A percentile compares a stretch with the other conserved stretches of the same genome.
Evolutionary conservation across 2,797 vertebrate species (phyloP).

Genomic region (Eulemur mongoz): DNA sequence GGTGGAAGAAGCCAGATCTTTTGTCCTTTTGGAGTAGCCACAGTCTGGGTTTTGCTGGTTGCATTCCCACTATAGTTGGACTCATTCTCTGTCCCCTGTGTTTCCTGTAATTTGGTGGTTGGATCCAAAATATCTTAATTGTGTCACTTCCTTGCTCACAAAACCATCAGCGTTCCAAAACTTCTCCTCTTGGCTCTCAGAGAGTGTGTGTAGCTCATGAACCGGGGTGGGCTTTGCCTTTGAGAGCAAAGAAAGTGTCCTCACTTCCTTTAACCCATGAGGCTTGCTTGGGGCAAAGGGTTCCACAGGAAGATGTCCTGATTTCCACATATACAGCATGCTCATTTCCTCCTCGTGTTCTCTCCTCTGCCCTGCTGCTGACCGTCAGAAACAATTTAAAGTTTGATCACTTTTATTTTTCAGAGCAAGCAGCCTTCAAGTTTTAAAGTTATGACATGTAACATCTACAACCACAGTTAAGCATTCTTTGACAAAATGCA

Average conservation of each 20-base stretch:
- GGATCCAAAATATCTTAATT: neutral
- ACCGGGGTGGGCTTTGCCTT: neutral
- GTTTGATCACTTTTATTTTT: conserved; percentile 33
- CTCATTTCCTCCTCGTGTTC: neutral
- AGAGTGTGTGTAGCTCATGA: neutral
- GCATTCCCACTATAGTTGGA: neutral
- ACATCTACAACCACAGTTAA: neutral
- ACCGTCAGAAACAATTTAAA: neutral
- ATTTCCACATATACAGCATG: neutral
- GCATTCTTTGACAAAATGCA: neutral
- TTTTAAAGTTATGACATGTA: neutral
- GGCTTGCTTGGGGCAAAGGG: neutral
- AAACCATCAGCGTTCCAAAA: neutral
- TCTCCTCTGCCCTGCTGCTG: neutral
- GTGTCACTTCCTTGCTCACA: neutral
- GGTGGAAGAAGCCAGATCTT: neutral
- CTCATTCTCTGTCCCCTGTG: neutral
- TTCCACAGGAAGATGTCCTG: neutral
- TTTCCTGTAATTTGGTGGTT: conserved; percentile 14
- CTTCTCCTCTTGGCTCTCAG: neutral
- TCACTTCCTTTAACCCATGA: neutral
- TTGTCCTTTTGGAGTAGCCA: neutral
- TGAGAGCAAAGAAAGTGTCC: neutral
- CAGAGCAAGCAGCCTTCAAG: neutral
- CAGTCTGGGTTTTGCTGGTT: neutral